Evolutionary conservation across 1,140 invertebrate species (phyloP), one percentile per base, ranked within the genome.

Genomic region (Lucilia cuprina): DNA sequence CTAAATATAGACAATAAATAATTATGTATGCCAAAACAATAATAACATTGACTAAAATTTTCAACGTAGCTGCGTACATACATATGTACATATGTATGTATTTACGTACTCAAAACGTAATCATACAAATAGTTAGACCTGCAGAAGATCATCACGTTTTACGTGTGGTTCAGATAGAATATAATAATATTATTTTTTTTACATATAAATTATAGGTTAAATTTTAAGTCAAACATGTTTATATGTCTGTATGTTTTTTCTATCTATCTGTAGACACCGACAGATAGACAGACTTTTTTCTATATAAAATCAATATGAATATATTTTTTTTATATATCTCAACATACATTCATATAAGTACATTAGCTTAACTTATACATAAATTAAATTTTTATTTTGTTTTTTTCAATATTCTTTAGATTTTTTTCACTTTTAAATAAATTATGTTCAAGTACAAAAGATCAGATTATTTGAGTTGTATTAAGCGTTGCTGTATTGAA

Each of bases 1-100:
- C 65, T 70, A 21, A 70, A 70, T 70, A 70, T 70, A 70, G 65
- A 70, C 65, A 70, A 70, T 70, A 70, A 70, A 70, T 70, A 70
- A 65, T 70, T 21, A 70, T 60, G 55, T 60, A 60, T 70, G 65
- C 65, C 19, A 70, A 70, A 70, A 21, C 8, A 8, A 70, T 21
- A 70, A 70, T 21, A 21, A 70, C n/a, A 70, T 9, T 21, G 9
- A 70, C 5, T 2, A 70, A 9, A 70, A 21, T 55, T 55, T 55
- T 55, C 50, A 2, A 7, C 35, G 35, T 41, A 41, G n/a, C n/a
- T n/a, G n/a, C n/a, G n/a, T n/a, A n/a, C n/a, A n/a, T n/a, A n/a
- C n/a, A n/a, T n/a, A n/a, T n/a, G n/a, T n/a, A n/a, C n/a, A n/a
- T n/a, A n/a, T n/a, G n/a, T n/a, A n/a, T n/a, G n/a, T n/a, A n/a